Evolutionary conservation across 2,888 invertebrate genomes (phyloP), one percentile per base, ranked within the genome.

Genomic region (Portevinia maculata): DNA sequence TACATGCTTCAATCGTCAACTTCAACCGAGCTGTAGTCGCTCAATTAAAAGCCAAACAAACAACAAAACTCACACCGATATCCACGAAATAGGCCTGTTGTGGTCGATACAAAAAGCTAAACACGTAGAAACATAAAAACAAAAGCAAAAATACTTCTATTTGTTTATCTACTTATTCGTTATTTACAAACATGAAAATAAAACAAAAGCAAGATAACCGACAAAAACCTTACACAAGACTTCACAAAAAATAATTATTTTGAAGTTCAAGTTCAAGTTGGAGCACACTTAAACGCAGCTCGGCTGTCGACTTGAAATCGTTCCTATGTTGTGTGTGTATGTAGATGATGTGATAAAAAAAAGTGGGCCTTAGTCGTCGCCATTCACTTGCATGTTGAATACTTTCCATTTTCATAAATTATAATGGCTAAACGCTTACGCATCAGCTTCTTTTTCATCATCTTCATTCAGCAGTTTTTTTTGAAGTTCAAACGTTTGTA

Each of bases 201-300:
- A 75, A 57, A 41, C 19, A 62, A 52, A 46, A 34, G 2, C 19
- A 50, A 41, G 13, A 79, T 55, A 65, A 17, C 7, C 57, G 50
- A 15, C 34, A 9, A 8, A 34, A 71, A 70, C 70, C 55, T 57
- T 73, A 62, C 62, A 55, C 55, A 50, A 57, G 57, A 15, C 46
- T 57, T 65, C 37, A 37, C 15, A 30, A 39, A 32, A 55, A 55
- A 19, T 24, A 46, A 52, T 21, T 60, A 50, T 46, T 69, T 75
- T 81, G 70, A 81, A 81, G 81, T 81, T 75, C 81, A 81, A 81
- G 81, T 81, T 81, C 81, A 81, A 75, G 75, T 81, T 59, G 46
- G 67, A 70, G 70, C 64, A 75, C 70, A 75, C 75, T 81, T 70
- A 70, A 75, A 81, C 75, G 70, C 9, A 8, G 34, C 9, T 34